phyloP scores from a whole-genome alignment of 2,113 vertebrate genomes.

The Rhinoderma darwinii region DNA sequence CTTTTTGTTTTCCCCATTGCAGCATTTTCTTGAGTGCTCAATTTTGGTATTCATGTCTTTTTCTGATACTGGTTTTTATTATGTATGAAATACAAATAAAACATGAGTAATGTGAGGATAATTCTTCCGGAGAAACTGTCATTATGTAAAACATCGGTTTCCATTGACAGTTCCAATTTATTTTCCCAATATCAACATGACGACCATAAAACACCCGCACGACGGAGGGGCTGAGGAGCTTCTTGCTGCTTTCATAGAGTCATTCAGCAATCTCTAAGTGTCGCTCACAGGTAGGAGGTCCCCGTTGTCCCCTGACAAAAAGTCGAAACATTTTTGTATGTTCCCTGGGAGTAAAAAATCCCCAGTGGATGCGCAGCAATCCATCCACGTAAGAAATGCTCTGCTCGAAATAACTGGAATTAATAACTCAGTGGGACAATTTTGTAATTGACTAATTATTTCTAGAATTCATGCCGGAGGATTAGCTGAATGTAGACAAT shows the following conservation, averaged over 20 bases:
- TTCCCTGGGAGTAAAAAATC: not conserved
- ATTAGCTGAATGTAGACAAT: not conserved
- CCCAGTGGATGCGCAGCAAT: not conserved
- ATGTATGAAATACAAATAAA: constrained; percentile 26
- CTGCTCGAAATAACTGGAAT: constrained; percentile 3
- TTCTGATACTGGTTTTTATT: not conserved
- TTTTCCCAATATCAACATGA: constrained; percentile 42
- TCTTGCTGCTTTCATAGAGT: not conserved
- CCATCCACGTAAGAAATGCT: not conserved
- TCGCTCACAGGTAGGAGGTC: constrained; percentile 31
- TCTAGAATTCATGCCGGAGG: constrained; percentile 29
- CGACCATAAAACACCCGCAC: not conserved
- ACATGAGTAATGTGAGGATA: constrained; percentile 33
- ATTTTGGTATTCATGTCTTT: not conserved
- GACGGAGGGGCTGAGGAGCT: not conserved
- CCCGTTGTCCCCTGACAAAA: not conserved
- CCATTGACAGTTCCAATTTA: constrained; percentile 31
- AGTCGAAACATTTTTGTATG: not conserved
- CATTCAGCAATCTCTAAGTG: not conserved
- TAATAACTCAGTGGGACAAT: constrained; percentile 21
- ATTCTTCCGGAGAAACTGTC: not conserved
- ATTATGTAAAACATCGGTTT: constrained; percentile 33
- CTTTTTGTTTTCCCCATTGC: not conserved
- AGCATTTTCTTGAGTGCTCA: not conserved
- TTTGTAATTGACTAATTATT: constrained; percentile 23